Base-by-base conservation (phyloP, 2,888 invertebrate species). In the Cerastis rubricosa region DNA sequence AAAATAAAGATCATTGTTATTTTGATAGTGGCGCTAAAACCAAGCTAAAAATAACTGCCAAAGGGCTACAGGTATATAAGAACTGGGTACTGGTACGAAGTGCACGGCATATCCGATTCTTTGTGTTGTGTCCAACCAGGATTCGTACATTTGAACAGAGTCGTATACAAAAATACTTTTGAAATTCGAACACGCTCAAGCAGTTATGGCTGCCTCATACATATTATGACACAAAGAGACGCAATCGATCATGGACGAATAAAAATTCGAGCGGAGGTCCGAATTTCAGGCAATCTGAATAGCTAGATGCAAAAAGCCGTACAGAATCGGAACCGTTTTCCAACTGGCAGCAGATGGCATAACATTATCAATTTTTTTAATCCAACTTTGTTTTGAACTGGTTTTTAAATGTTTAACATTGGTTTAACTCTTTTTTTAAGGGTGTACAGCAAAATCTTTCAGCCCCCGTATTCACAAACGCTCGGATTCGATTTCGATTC, bases 271-370 rank as follows among this genome's bases (percentile, higher is more conserved):
- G 5, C 40, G 12, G 29, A 54, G 11, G 17, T 45, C 17, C 63
- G 35, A 74, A 75, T 74, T 66, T 25, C 29, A 61, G 14, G 51
- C 43, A n/a, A 68, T 45, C 22, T 40, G 40, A 61, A 71, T 19
- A 40, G 29, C 5, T 29, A 71, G 65, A 78, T 43, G 17, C 14
- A 22, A 59, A 71, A 81, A 68, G 1, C 5, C 49, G 63, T 65
- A 12, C 14, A 49, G 1, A 72, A 69, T 35, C 19, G 14, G 7
- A 0, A 14, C 8, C 14, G 61, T 65, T 40, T 65, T 65, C 29
- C 43, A 49, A 45, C 59, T 43, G 40, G 35, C 25, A 84, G 68
- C 80, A 83, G 72, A 78, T 78, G 79, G 84, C 35, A 25, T 78
- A 14, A 72, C 68, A 59, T 83, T 59, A 47, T 11, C 29, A 12